Conservation (phyloP, 2,888 invertebrate species). For the Lasioglossum leucozonium region DNA sequence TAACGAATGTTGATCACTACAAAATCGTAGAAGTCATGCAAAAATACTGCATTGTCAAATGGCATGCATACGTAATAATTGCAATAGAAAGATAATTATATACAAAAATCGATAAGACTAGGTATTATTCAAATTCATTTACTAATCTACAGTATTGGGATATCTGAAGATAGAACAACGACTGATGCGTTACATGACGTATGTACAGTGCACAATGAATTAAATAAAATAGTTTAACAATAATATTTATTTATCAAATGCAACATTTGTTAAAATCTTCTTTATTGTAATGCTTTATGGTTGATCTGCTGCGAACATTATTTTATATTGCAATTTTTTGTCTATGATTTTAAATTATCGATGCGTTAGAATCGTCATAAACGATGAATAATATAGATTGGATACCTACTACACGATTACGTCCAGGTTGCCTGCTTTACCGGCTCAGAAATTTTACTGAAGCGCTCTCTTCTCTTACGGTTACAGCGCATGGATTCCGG, state of each 20-base stretch:
- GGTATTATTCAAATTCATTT: background rate
- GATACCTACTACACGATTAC: background rate
- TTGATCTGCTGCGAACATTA: background rate
- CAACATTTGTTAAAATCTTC: background rate
- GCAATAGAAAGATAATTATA: background rate
- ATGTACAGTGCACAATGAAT: background rate
- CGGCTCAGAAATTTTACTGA: background rate
- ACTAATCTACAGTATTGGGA: background rate
- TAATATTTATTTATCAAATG: background rate
- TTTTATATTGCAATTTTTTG: background rate
- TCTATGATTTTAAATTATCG: background rate
- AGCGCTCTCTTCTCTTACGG: too few species aligned
- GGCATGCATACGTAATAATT: background rate
- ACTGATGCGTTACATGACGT: background rate
- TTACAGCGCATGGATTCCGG: too few species aligned
- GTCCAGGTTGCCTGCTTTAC: background rate
- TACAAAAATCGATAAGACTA: background rate
- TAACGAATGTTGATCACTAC: background rate
- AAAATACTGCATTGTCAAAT: background rate
- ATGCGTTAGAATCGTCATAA: background rate
- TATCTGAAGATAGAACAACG: background rate
- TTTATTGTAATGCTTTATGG: background rate
- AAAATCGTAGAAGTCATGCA: background rate
- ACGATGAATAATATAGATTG: background rate
- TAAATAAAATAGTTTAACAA: background rate